Percentiles rank a stretch among this genome's conserved stretches.
Conservation (phyloP, 2,888 invertebrate genomes). For the Trichopoda pennipes region DNA sequence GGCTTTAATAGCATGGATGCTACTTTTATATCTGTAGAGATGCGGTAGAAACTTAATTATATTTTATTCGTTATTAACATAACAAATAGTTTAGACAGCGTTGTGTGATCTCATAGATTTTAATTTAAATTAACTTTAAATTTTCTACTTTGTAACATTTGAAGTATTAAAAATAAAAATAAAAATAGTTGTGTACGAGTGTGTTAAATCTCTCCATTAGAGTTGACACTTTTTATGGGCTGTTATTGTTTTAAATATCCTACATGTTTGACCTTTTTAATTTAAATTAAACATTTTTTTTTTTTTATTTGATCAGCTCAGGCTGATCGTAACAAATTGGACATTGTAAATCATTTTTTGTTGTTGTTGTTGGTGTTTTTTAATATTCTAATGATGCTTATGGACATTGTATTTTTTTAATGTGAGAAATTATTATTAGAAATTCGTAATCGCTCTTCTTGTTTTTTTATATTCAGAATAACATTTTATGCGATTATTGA, state of each 20-base stretch:
- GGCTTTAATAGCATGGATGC: slow-evolving; percentile 54
- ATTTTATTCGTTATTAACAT: slow-evolving; percentile 36
- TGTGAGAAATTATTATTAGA: slow-evolving; percentile 54
- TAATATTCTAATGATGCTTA: not conserved
- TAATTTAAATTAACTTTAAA: slow-evolving; percentile 49
- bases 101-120: slow-evolving; percentile 33
- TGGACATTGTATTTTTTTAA: slow-evolving; percentile 28
- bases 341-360: slow-evolving; percentile 50
- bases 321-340: slow-evolving; percentile 59
- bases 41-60: slow-evolving; percentile 2
- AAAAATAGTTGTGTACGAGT: slow-evolving; percentile 5
- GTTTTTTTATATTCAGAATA: slow-evolving; percentile 14
- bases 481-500: slow-evolving; percentile 50
- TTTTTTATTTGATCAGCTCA: slow-evolving; percentile 3
- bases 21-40: slow-evolving; percentile 37
- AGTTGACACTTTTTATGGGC: slow-evolving; percentile 66
- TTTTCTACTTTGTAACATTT: slow-evolving; percentile 46
- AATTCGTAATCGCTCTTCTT: slow-evolving; percentile 31
- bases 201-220: slow-evolving; percentile 67
- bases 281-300: slow-evolving; percentile 24
- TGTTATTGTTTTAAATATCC: slow-evolving; percentile 35
- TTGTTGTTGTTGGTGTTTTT: too few species aligned
- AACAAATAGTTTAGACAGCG: slow-evolving; percentile 25
- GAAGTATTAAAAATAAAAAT: slow-evolving; percentile 18
- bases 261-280: slow-evolving; percentile 40